A percentile compares a stretch with the other conserved stretches of the same genome.
Evolutionary conservation across 1,140 invertebrate species (phyloP).

Genomic region (Ganaspis sp.): DNA sequence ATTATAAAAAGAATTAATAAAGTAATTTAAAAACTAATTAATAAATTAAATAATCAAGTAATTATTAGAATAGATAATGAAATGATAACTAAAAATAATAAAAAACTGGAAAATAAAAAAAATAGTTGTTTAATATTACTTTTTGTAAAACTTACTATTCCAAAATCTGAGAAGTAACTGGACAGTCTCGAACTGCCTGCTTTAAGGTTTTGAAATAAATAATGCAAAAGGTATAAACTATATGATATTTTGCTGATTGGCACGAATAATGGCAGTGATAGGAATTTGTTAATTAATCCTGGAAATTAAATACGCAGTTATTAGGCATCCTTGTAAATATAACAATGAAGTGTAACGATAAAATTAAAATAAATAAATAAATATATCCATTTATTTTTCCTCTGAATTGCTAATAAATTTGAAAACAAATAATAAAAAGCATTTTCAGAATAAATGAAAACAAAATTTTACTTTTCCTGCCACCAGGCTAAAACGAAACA

Average conservation of each 20-base stretch:
- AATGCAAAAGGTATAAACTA: constrained; percentile 7
- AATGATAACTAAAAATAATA: background rate
- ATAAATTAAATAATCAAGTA: too few relatives aligned
- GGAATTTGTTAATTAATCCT: background rate
- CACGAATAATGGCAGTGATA: background rate
- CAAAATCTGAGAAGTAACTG: background rate
- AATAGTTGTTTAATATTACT: background rate
- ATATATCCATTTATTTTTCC: too few relatives aligned
- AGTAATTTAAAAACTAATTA: too few relatives aligned
- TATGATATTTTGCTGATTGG: background rate
- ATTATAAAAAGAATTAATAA: too few relatives aligned
- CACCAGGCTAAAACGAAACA: too few relatives aligned
- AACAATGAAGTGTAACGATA: too few relatives aligned
- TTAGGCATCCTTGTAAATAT: background rate
- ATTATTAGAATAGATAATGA: too few relatives aligned
- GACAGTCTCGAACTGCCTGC: background rate
- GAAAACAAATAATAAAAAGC: too few relatives aligned
- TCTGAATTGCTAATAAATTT: too few relatives aligned
- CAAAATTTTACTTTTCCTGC: too few relatives aligned
- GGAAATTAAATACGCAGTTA: background rate
- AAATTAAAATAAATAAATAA: too few relatives aligned
- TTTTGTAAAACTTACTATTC: background rate
- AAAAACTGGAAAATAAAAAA: background rate
- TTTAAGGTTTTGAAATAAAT: background rate
- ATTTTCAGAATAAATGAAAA: too few relatives aligned